Percentiles rank a stretch among this genome's conserved stretches.
These are phyloP conservation scores for Cephus runcator DNA, from an alignment of 2,888 invertebrate genomes.

Conservation along the genomic window DNA sequence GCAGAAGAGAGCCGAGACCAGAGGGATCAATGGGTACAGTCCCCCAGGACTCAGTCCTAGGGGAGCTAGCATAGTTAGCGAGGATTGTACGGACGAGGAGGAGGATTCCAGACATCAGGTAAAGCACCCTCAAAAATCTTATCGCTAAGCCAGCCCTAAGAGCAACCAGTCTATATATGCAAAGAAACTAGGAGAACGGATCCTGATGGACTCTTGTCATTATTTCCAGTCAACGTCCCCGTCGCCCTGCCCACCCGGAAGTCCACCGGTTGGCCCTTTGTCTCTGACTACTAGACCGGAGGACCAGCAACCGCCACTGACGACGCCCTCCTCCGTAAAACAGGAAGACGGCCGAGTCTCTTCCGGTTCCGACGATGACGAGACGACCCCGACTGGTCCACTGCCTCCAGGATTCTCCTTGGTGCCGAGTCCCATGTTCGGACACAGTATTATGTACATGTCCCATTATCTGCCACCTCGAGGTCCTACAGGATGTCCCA, in stretches of 20 bases:
- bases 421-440: conserved; percentile 89
- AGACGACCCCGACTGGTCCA: conserved; percentile 66
- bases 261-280: conserved; percentile 58
- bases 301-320: conserved; percentile 56
- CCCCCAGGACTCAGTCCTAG: conserved; percentile 63
- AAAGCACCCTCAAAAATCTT: conserved; percentile 11
- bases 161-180: not conserved
- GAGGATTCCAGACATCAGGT: conserved; percentile 69
- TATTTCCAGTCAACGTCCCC: conserved; percentile 55
- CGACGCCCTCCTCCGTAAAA: conserved; percentile 51
- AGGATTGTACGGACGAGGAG: conserved; percentile 64
- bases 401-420: conserved; percentile 78
- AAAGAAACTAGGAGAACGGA: conserved; percentile 14
- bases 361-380: conserved; percentile 70
- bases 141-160: not conserved
- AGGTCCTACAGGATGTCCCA: conserved; percentile 58
- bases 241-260: conserved; percentile 59
- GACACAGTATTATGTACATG: conserved; percentile 92
- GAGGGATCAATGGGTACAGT: conserved; percentile 65
- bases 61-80: conserved; percentile 63
- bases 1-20: conserved; percentile 86
- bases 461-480: conserved; percentile 81
- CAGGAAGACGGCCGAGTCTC: conserved; percentile 59
- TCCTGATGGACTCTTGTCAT: conserved; percentile 6
- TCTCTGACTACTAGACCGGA: conserved; percentile 61